Base-by-base conservation (phyloP, 1,140 invertebrate species). In the Drosophila sucinea region DNA sequence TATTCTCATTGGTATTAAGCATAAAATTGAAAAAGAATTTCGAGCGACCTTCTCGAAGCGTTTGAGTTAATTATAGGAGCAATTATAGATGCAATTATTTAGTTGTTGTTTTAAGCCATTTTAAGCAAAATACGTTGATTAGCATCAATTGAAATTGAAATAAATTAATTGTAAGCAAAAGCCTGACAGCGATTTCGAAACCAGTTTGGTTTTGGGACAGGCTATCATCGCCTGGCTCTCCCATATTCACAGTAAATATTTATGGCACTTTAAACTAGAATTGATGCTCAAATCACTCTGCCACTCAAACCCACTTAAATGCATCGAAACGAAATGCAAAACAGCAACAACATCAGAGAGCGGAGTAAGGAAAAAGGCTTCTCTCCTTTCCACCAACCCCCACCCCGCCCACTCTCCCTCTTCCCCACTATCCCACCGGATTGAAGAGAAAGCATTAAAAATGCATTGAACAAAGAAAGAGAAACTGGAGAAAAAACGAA, bases 391-490 rank as follows among this genome's bases (percentile, higher is more conserved):
- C 40, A 41, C 38, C n/a, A 2, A 30, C 7, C 8, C 23, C 2
- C 1, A 27, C 44, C 6, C 25, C 44, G n/a, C 1, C 17, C 17
- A n/a, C 3, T n/a, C n/a, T 3, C 2, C 11, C 5, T 25, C 41
- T 6, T 1, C 7, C 44, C 7, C 17, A 6, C 17, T 47, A 47
- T 7, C 7, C 4, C 23, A 51, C 6, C 8, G 23, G 44, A 27
- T 51, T 51, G 56, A 44, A 66, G 63, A 70, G 17, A 64, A 61
- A 51, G 56, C 61, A 70, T 77, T 77, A 77, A 70, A 77, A 61
- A 77, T 77, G 73, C 74, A 77, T 77, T 47, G 67, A 75, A 68
- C 51, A 64, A 65, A 65, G 60, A 51, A 77, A 64, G 60, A 65
- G 60, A 51, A 77, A 51, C 44, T 51, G 23, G 23, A 51, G 23